Evolutionary conservation across 2,113 vertebrate species (phyloP), one percentile per base, ranked within the genome.

Genomic region (Cyprinodon brontotheroides): DNA sequence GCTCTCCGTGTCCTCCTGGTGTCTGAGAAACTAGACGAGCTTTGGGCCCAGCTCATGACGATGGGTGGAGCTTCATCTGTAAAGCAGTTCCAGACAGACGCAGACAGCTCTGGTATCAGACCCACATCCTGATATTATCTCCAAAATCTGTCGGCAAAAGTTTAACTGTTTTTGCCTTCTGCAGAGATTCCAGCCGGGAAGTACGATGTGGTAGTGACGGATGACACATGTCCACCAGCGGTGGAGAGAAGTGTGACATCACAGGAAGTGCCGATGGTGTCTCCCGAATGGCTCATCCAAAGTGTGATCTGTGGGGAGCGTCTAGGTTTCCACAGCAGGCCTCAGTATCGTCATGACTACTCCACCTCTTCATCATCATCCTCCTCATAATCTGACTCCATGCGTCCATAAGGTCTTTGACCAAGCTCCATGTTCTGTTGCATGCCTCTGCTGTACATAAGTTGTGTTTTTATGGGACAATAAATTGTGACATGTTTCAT

Each of bases 251-350:
- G 87, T 13, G 95, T 94, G 14, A 91, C 94, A 61, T 95, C 95
- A 0, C 91, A 95, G 81, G 86, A 91, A 57, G 85, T 98, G 77
- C 97, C 97, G 0, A 93, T 98, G 79, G 96, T 99, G 77, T 97
- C 96, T 0, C 92, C 97, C 0, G 97, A 99, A 90, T 99, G 98
- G 98, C 91, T 98, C 68, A 96, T 98, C 90, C 97, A 99, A 93
- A 96, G 96, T 78, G 88, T 99, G 78, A 95, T 99, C 83, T 90
- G 94, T 43, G 98, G 98, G 59, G 93, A 96, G 80, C 92, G 91
- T 75, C 93, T 96, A 80, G 95, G 89, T 83, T 97, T 96, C 88
- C 90, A 92, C 69, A 86, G 94, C 86, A 95, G 96, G 87, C 95
- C 96, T 60, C 94, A 95, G 89, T 99, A 96, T 7, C 94, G 89